phyloP scores from a whole-genome alignment of 2,797 vertebrate genomes.

The Liasis olivaceus region DNA sequence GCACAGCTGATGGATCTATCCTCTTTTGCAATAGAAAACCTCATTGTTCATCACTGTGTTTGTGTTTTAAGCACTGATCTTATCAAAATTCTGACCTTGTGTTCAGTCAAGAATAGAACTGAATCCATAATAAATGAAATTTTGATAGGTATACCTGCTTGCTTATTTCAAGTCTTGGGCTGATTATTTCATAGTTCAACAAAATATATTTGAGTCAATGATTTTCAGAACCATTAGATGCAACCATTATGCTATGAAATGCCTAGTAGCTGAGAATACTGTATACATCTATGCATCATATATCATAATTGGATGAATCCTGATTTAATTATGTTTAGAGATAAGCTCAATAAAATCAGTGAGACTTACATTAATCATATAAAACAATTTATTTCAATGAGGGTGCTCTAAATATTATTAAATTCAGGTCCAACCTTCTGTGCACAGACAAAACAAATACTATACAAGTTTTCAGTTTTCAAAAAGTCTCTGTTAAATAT shows the following conservation, averaged over 20 bases:
- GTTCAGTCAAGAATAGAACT: constrained; percentile 12
- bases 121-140: constrained; percentile 16
- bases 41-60: not conserved
- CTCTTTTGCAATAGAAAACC: not conserved
- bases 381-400: not conserved
- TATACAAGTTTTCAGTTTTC: not conserved
- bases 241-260: not conserved
- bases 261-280: not conserved
- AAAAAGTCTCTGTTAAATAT: not conserved
- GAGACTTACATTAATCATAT: not conserved
- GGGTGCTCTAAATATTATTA: not conserved
- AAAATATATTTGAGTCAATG: not conserved
- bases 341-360: not conserved
- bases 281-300: not conserved
- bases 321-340: not conserved
- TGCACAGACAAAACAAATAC: not conserved
- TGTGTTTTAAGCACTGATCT: not conserved
- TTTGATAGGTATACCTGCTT: not conserved
- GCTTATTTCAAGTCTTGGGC: not conserved
- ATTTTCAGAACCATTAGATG: not conserved
- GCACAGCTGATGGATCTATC: not conserved
- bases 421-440: not conserved
- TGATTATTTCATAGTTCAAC: not conserved
- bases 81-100: constrained; percentile 3
- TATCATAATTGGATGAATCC: not conserved